Conservation (phyloP, 2,888 invertebrate genomes). For the Portevinia maculata region DNA sequence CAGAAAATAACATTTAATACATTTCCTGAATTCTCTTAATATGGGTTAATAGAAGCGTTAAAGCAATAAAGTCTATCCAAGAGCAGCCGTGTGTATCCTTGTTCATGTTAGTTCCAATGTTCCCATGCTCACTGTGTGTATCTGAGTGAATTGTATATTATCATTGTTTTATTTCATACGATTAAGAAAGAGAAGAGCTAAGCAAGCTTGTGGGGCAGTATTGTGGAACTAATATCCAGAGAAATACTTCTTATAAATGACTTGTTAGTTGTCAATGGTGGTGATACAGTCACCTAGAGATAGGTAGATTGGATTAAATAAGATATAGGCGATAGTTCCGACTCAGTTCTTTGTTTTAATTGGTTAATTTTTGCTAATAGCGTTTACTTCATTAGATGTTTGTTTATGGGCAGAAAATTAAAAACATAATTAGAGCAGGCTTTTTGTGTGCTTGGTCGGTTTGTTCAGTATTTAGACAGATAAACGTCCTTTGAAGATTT, state of each 20-base stretch:
- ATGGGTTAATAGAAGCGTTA: constrained; percentile 63
- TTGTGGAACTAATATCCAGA: constrained; percentile 59
- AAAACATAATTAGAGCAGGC: constrained; percentile 46
- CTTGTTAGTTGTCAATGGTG: constrained; percentile 54
- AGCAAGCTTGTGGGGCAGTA: not conserved
- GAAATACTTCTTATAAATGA: constrained; percentile 65
- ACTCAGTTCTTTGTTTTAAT: constrained; percentile 36
- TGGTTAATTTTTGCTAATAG: constrained; percentile 29
- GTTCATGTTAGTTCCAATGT: not conserved
- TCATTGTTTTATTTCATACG: constrained; percentile 53
- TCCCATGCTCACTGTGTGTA: constrained; percentile 18
- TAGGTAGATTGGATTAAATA: constrained; percentile 55
- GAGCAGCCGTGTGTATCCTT: constrained; percentile 14
- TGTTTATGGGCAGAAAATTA: constrained; percentile 38
- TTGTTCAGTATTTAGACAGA: constrained; percentile 9
- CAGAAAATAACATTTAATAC: constrained; percentile 25
- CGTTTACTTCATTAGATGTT: constrained; percentile 31
- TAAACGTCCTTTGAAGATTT: constrained; percentile 48
- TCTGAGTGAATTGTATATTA: constrained; percentile 43
- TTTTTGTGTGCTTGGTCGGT: constrained; percentile 2
- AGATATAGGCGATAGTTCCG: constrained; percentile 26
- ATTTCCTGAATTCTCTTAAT: constrained; percentile 60
- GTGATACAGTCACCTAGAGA: constrained; percentile 4
- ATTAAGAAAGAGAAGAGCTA: constrained; percentile 28
- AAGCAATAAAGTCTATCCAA: constrained; percentile 57